These are phyloP conservation scores for Schizothorax lantsangensis DNA, from an alignment of 2,797 vertebrate genomes.

Conservation along the genomic window DNA sequence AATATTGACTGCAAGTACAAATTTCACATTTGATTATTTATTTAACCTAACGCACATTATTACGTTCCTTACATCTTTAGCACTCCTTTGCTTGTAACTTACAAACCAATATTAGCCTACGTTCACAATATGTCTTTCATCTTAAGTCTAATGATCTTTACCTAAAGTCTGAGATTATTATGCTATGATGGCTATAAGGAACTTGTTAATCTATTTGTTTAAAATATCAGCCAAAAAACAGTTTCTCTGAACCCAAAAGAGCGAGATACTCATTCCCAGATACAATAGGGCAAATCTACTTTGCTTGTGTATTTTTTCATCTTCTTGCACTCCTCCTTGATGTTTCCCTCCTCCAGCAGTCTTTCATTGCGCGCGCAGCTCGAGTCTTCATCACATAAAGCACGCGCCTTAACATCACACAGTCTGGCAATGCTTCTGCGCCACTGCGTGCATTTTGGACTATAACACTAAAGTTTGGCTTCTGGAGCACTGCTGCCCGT, in stretches of 20 bases:
- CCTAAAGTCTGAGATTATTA: not conserved
- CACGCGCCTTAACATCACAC: constrained; percentile 69
- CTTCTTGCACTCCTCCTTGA: constrained; percentile 35
- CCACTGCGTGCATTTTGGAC: constrained; percentile 65
- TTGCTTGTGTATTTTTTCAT: constrained; percentile 45
- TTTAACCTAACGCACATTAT: not conserved
- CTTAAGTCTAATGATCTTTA: not conserved
- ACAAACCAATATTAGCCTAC: not conserved
- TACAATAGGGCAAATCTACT: constrained; percentile 56
- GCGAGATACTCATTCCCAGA: constrained; percentile 13
- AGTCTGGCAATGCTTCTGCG: constrained; percentile 71
- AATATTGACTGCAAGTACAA: not conserved
- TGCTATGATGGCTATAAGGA: not conserved
- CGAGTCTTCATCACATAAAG: constrained; percentile 68
- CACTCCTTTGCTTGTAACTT: not conserved
- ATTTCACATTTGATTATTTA: not conserved
- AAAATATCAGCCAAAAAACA: not conserved
- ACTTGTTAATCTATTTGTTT: not conserved
- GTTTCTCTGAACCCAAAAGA: not conserved
- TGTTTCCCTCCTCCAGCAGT: constrained; percentile 62
- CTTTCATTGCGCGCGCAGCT: constrained; percentile 70
- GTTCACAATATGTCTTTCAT: not conserved
- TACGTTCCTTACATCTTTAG: not conserved
- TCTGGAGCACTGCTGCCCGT: constrained; percentile 34
- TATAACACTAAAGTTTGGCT: constrained; percentile 46